These are phyloP conservation scores for Crocidura indochinensis DNA, from an alignment of 2,797 vertebrate species.

Conservation along the genomic window DNA sequence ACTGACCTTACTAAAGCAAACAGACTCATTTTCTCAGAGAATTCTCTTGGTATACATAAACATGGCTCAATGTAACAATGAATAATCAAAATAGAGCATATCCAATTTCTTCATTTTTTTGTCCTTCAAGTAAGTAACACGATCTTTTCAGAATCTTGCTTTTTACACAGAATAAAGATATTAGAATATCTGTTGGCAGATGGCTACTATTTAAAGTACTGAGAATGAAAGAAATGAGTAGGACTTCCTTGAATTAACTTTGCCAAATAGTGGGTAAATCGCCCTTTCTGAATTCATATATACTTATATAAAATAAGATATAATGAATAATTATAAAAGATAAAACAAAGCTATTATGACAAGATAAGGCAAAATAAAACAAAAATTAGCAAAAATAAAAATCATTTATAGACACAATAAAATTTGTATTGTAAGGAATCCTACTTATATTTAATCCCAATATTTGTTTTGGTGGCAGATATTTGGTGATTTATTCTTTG, in stretches of 20 bases:
- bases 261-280: not conserved
- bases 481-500: not conserved
- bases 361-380: too few species aligned
- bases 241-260: not conserved
- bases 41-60: not conserved
- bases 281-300: not conserved
- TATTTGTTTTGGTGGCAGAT: not conserved
- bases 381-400: too few species aligned
- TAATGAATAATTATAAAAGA: too few species aligned
- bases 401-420: not conserved
- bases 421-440: not conserved
- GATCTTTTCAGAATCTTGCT: not conserved
- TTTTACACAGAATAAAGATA: not conserved
- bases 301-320: too few species aligned
- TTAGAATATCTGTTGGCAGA: slow-evolving; percentile 24
- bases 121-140: slow-evolving; percentile 17
- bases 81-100: slow-evolving; percentile 40
- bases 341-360: too few species aligned
- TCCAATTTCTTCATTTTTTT: slow-evolving; percentile 38
- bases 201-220: not conserved
- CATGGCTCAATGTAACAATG: slow-evolving; percentile 57
- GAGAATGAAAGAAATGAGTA: not conserved
- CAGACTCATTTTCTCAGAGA: slow-evolving; percentile 60
- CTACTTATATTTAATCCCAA: not conserved
- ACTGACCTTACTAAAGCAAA: slow-evolving; percentile 67